Conservation (phyloP, 2,113 vertebrate genomes). For the Alouatta palliata region DNA sequence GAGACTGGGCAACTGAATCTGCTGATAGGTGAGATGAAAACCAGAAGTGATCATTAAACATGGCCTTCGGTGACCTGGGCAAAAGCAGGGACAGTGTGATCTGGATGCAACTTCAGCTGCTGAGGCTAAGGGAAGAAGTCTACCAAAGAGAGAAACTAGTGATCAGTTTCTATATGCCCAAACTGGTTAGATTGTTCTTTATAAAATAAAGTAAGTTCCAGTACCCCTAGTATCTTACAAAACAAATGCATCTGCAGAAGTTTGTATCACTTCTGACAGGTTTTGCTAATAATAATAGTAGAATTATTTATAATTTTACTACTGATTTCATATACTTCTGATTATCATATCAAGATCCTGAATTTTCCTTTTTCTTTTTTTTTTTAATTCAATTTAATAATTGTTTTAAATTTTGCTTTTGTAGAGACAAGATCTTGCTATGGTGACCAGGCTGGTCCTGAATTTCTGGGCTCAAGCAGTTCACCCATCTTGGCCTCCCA, state of each 20-base stretch:
- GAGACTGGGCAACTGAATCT: not conserved
- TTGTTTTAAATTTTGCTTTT: too few species aligned
- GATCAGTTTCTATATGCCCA: not conserved
- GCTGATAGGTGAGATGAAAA: not conserved
- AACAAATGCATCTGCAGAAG: not conserved
- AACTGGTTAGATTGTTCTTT: not conserved
- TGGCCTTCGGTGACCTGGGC: not conserved
- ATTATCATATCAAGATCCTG: not conserved
- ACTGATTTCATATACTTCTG: not conserved
- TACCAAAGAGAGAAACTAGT: not conserved
- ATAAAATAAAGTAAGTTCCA: not conserved
- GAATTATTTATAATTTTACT: constrained; percentile 6
- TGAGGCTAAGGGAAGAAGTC: not conserved
- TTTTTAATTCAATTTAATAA: not conserved
- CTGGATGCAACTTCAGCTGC: not conserved
- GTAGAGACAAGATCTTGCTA: too few species aligned
- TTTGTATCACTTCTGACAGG: not conserved
- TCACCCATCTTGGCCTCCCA: too few species aligned
- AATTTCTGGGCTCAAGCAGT: too few species aligned
- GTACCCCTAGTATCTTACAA: not conserved
- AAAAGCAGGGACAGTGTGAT: not conserved
- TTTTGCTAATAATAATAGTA: not conserved
- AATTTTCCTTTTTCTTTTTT: not conserved
- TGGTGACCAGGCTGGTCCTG: too few species aligned
- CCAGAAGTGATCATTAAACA: not conserved